Percentiles rank a stretch among this genome's conserved stretches.
Evolutionary conservation across 2,888 invertebrate species (phyloP).

Genomic region (Thelaira solivaga): DNA sequence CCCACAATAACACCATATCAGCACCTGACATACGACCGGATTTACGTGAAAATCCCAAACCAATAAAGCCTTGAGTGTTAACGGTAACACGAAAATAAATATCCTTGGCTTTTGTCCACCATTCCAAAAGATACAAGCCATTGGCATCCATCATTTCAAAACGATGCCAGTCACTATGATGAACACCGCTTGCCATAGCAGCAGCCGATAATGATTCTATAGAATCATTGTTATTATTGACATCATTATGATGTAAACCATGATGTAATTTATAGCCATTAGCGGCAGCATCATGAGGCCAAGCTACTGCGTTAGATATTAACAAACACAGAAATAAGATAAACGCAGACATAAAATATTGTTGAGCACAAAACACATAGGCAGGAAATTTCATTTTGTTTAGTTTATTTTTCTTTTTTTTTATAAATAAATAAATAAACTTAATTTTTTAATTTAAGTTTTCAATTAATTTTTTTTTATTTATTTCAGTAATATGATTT

Average conservation of each 20-base stretch:
- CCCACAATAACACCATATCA: conserved; percentile 93
- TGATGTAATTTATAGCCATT: conserved; percentile 42
- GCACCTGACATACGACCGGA: conserved; percentile 86
- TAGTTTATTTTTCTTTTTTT: not conserved
- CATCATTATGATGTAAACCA: conserved; percentile 7
- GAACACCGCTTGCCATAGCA: conserved; percentile 58
- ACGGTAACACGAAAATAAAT: conserved; percentile 89
- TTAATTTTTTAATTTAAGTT: not conserved
- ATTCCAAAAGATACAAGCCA: conserved; percentile 79
- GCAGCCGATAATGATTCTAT: not conserved
- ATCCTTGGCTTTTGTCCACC: conserved; percentile 86
- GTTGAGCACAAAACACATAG: not conserved
- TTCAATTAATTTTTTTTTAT: not conserved
- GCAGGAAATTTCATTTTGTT: conserved; percentile 6
- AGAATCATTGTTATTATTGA: conserved; percentile 21
- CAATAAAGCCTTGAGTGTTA: conserved; percentile 89
- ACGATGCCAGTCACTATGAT: conserved; percentile 74
- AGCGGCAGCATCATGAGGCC: conserved; percentile 40
- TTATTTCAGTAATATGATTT: too few species aligned
- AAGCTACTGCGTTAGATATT: not conserved
- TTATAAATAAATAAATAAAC: too few species aligned
- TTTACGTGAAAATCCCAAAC: conserved; percentile 89
- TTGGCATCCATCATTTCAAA: conserved; percentile 76
- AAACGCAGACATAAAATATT: not conserved
- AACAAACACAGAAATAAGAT: not conserved